Conservation (phyloP, 2,888 invertebrate species). For the Tinea trinotella region DNA sequence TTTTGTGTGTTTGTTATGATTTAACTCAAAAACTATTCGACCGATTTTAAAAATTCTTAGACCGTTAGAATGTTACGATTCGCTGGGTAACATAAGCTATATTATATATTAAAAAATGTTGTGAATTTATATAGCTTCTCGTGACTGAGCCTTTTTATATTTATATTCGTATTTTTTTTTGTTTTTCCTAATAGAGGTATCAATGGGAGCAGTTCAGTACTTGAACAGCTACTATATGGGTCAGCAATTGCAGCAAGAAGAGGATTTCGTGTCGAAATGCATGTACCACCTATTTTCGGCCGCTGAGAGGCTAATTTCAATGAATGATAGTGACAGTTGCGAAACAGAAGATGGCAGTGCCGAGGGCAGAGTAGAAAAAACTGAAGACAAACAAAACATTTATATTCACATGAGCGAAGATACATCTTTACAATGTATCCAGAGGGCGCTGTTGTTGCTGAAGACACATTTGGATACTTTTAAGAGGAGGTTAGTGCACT, state of each 20-base stretch:
- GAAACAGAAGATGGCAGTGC: constrained; percentile 41
- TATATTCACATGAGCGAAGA: constrained; percentile 77
- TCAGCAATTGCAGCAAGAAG: constrained; percentile 90
- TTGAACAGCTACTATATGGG: constrained; percentile 96
- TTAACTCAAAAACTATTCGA: too few species aligned
- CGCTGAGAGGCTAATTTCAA: constrained; percentile 76
- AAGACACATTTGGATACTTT: constrained; percentile 96
- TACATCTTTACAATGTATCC: constrained; percentile 88
- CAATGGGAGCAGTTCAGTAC: constrained; percentile 95
- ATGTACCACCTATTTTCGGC: constrained; percentile 93
- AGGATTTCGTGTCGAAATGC: constrained; percentile 93
- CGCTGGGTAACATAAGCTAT: too few species aligned
- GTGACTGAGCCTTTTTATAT: too few species aligned
- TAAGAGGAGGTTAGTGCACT: constrained; percentile 76
- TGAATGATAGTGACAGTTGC: constrained; percentile 22
- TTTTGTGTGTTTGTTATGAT: too few species aligned
- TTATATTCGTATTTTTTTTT: too few species aligned
- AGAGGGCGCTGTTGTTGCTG: constrained; percentile 87
- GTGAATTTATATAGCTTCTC: too few species aligned
- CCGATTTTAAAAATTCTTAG: too few species aligned
- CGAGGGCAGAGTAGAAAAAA: constrained; percentile 44
- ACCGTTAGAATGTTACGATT: too few species aligned
- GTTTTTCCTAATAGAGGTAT: constrained; percentile 81
- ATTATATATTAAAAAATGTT: too few species aligned
- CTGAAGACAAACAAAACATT: constrained; percentile 54